These are phyloP conservation scores for Fistularia tabacaria DNA, from an alignment of 2,797 vertebrate genomes.

Conservation along the genomic window DNA sequence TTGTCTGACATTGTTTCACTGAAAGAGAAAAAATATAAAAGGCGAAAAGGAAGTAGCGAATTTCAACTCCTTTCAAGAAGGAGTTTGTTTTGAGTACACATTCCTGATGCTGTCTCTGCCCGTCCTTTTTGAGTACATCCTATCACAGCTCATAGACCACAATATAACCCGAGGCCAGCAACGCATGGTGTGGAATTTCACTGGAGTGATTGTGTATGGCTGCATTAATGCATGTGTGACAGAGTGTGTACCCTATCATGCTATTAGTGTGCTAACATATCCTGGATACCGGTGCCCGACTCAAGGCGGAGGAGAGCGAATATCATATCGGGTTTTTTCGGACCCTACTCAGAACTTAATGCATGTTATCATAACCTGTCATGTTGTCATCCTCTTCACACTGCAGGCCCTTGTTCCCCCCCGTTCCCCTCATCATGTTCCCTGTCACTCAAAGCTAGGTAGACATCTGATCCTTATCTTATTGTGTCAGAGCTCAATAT, in stretches of 20 bases:
- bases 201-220: constrained; percentile 10
- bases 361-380: constrained; percentile 27
- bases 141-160: constrained; percentile 8
- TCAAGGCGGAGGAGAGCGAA: constrained; percentile 21
- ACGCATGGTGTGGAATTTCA: constrained; percentile 58
- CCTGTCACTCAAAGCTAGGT: constrained; percentile 11
- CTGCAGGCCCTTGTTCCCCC: constrained; percentile 28
- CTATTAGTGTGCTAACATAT: not conserved
- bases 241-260: not conserved
- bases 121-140: not conserved
- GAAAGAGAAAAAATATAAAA: no score
- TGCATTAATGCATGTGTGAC: not conserved
- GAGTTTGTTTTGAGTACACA: no score
- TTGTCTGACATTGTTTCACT: no score
- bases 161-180: constrained; percentile 47
- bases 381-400: constrained; percentile 20
- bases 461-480: constrained; percentile 10
- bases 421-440: constrained; percentile 10
- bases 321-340: constrained; percentile 25
- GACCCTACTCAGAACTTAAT: constrained; percentile 8
- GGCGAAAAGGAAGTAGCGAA: no score
- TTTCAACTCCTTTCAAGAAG: no score
- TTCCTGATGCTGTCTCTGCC: not conserved
- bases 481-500: constrained; percentile 8
- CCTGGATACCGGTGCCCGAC: constrained; percentile 8